Evolutionary conservation across 2,888 invertebrate species (phyloP), one percentile per base, ranked within the genome.

Genomic region (Choreutis nemorana): DNA sequence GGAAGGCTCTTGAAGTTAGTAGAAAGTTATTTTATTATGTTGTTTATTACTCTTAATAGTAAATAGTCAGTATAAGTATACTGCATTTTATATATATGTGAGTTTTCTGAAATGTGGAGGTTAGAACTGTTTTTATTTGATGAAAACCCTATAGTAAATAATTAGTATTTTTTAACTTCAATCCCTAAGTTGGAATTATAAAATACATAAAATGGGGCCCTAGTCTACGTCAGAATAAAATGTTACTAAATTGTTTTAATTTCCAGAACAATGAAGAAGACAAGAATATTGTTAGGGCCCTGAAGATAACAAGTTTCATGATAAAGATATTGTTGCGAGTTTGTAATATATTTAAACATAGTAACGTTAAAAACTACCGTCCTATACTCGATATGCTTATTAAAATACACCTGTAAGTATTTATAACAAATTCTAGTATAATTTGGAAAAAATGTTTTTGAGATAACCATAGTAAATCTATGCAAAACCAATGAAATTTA

Each of bases 271-370:
- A 53, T 22, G 51, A 58, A 38, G 75, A 81, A 30, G 54, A 60
- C 2, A 81, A 77, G 50, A 34, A 57, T 5, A 34, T 59, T 1
- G 11, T 62, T n/a, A 61, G 80, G 33, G 64, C 67, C 21, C 42
- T 81, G 4, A 82, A 81, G 59, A 57, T 82, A 4, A 55, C 71
- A 4, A 71, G 63, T 42, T 83, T 83, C 40, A 61, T 65, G 2
- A 44, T 81, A 1, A 82, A 81, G 46, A 70, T 82, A 40, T 44
- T 77, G 29, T 31, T 71, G 9, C 79, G 70, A 49, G 44, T 81
- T 2, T 70, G 61, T 33, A 62, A 53, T 15, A 58, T 62, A 12
- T 78, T 78, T 38, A 63, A 50, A 34, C 41, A 50, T 28, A 44
- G 52, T 2, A 31, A 38, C 2, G 34, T 28, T 2, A 60, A 53